Evolutionary conservation across 1,140 invertebrate genomes (phyloP).

Genomic region (Ceratosolen solmsi): DNA sequence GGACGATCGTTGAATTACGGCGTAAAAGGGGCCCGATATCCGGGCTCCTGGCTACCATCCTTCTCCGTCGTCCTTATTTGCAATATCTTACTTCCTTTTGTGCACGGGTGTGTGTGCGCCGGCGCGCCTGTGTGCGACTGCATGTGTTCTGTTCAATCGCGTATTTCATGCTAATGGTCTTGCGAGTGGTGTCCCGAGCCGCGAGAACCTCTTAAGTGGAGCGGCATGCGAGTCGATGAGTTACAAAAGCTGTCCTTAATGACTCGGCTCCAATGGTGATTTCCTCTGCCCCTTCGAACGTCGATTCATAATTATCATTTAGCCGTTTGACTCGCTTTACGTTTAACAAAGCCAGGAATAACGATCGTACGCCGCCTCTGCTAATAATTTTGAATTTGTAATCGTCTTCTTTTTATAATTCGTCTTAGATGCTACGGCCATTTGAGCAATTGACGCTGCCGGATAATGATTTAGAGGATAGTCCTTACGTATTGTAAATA

Average conservation of each 20-base stretch:
- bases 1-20: conserved; percentile 19
- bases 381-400: too few relatives aligned
- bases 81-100: conserved; percentile 30
- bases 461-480: too few relatives aligned
- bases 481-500: too few relatives aligned
- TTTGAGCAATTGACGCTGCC: too few relatives aligned
- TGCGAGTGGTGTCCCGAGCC: neutral
- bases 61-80: conserved; percentile 20
- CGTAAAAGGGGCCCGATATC: neutral
- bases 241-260: conserved; percentile 4
- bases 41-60: conserved; percentile 29
- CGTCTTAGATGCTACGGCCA: too few relatives aligned
- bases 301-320: neutral
- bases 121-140: too few relatives aligned
- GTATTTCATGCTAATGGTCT: conserved; percentile 34
- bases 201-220: neutral
- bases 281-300: neutral
- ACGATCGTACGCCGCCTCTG: too few relatives aligned
- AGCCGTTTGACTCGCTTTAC: too few relatives aligned
- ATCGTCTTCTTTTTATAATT: too few relatives aligned
- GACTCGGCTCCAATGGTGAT: neutral
- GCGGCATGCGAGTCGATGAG: neutral
- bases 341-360: neutral
- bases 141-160: neutral
- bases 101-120: too few relatives aligned